Conservation (phyloP, 2,797 vertebrate genomes). For the Falco berigora region DNA sequence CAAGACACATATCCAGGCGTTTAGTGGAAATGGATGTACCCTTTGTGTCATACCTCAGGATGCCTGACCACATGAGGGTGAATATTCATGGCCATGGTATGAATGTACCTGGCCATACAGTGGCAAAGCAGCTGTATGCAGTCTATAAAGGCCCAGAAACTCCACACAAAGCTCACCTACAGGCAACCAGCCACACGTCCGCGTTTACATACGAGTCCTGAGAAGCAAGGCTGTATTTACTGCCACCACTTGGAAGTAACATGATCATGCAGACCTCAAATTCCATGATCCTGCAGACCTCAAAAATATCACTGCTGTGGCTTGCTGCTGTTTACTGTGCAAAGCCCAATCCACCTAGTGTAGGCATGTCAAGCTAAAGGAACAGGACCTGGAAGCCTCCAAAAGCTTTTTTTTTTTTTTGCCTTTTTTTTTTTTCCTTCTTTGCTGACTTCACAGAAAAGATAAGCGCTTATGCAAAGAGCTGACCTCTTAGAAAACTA, state of each 20-base stretch:
- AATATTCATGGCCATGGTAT: neutral
- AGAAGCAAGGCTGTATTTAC: neutral
- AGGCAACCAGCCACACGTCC: neutral
- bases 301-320: neutral
- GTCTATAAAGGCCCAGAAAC: neutral
- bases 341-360: neutral
- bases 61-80: neutral
- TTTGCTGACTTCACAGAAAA: neutral
- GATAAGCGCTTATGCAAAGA: accelerated
- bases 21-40: neutral
- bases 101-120: accelerated
- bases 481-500: neutral
- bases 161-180: neutral
- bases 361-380: neutral
- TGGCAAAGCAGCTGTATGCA: neutral
- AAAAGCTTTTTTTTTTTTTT: neutral
- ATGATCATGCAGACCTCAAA: neutral
- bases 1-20: neutral
- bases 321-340: neutral
- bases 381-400: neutral
- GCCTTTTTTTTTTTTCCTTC: neutral
- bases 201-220: neutral
- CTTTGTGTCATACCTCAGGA: neutral
- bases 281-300: neutral
- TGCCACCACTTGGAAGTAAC: neutral